Conservation (phyloP, 2,888 invertebrate genomes). For the Metalampra italica region DNA sequence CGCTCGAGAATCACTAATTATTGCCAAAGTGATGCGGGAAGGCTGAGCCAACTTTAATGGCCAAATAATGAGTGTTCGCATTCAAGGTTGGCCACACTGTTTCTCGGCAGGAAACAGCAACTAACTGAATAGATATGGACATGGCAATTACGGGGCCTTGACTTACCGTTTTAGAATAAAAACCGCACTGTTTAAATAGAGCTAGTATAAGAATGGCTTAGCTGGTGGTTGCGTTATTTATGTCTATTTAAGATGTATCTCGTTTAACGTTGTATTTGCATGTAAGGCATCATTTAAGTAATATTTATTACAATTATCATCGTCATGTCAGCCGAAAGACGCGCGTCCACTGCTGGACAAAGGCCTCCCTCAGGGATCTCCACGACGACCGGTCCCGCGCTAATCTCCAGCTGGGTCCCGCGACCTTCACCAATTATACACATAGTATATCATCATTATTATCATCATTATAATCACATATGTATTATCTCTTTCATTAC, state of each 20-base stretch:
- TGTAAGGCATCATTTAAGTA: background rate
- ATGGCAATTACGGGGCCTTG: constrained; percentile 70
- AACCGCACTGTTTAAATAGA: constrained; percentile 60
- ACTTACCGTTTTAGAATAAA: constrained; percentile 74
- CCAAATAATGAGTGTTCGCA: constrained; percentile 66
- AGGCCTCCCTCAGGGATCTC: too few species aligned
- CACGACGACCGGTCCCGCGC: too few species aligned
- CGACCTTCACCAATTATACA: too few species aligned
- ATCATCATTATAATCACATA: too few species aligned
- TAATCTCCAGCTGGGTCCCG: too few species aligned
- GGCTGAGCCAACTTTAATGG: constrained; percentile 56
- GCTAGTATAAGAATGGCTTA: constrained; percentile 31
- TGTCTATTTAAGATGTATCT: constrained; percentile 1
- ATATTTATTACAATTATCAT: too few species aligned
- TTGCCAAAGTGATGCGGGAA: constrained; percentile 58
- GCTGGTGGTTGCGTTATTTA: constrained; percentile 15
- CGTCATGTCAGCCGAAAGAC: too few species aligned
- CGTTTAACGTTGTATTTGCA: constrained; percentile 6
- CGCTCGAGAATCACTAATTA: constrained; percentile 33
- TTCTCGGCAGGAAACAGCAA: constrained; percentile 68
- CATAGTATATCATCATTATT: too few species aligned
- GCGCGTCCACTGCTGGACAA: too few species aligned
- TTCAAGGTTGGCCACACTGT: constrained; percentile 60
- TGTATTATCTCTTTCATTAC: too few species aligned
- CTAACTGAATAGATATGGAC: constrained; percentile 70